Percentiles rank a stretch among this genome's conserved stretches.
These are phyloP conservation scores for Mesorhabditis sp. DNA, from an alignment of 2,888 invertebrate genomes.

Conservation along the genomic window DNA sequence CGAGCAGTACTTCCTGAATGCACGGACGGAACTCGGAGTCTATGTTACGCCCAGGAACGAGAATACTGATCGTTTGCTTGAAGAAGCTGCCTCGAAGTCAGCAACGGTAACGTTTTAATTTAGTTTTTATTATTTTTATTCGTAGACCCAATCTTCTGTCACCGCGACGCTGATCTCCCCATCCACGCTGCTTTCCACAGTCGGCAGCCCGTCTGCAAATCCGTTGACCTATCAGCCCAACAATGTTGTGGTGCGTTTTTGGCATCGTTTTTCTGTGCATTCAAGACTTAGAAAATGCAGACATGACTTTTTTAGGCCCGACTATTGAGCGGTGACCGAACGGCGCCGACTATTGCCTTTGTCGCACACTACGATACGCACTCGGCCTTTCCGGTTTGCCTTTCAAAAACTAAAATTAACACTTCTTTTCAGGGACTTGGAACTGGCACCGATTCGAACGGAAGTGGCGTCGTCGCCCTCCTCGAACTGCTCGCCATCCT, in stretches of 20 bases:
- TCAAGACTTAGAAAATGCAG: not conserved
- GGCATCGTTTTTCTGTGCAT: not conserved
- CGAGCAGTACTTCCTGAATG: not conserved
- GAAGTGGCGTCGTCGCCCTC: constrained; percentile 80
- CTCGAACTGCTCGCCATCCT: constrained; percentile 80
- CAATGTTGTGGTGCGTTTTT: not conserved
- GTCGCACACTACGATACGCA: constrained; percentile 90
- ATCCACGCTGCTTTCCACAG: constrained; percentile 8
- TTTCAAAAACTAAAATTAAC: not conserved
- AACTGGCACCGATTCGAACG: constrained; percentile 85
- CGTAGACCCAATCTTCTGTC: not conserved
- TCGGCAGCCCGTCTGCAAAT: constrained; percentile 8
- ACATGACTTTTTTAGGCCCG: constrained; percentile 31
- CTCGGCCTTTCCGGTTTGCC: constrained; percentile 80
- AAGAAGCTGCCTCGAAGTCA: not conserved
- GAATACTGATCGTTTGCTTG: not conserved
- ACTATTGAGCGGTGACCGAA: constrained; percentile 42
- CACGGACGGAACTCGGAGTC: not conserved
- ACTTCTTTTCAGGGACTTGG: constrained; percentile 72
- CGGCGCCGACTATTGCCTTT: constrained; percentile 78
- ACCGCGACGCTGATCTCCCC: not conserved
- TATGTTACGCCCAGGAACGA: not conserved
- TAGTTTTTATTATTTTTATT: not conserved
- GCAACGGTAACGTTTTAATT: not conserved
- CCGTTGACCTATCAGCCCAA: constrained; percentile 12